phyloP scores from a whole-genome alignment of 53 echinoderm and acorn worm species.

The Echinometra lucunter region DNA sequence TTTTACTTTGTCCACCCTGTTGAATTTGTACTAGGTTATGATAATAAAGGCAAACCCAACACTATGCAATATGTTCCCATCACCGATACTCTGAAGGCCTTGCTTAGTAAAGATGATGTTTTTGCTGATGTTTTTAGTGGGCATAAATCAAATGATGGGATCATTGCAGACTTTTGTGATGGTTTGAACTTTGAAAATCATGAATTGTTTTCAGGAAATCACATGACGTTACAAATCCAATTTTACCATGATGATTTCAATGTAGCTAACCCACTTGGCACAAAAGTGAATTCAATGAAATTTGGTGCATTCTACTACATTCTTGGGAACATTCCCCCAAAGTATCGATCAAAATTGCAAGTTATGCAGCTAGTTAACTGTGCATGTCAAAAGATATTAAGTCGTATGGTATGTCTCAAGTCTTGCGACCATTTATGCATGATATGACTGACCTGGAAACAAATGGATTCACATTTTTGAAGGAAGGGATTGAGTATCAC shows the following conservation, averaged over 20 bases:
- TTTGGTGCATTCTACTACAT: conserved; percentile 77
- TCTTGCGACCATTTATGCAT: conserved; percentile 64
- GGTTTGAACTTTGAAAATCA: conserved; percentile 65
- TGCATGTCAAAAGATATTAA: conserved; percentile 68
- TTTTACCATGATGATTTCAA: conserved; percentile 75
- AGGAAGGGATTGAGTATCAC: conserved; percentile 58
- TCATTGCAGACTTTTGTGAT: conserved; percentile 74
- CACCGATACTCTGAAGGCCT: conserved; percentile 68
- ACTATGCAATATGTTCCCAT: conserved; percentile 76
- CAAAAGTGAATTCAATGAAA: conserved; percentile 73
- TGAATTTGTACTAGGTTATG: conserved; percentile 76
- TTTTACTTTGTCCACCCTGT: conserved; percentile 77
- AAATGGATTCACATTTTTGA: conserved; percentile 59
- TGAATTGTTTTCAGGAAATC: conserved; percentile 67
- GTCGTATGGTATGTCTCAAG: conserved; percentile 66
- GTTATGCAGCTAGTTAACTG: conserved; percentile 77
- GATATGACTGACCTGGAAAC: conserved; percentile 74
- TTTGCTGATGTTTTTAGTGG: conserved; percentile 75
- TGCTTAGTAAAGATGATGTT: conserved; percentile 77
- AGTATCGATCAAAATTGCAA: too few species aligned
- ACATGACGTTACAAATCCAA: conserved; percentile 67
- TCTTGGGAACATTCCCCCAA: conserved; percentile 77
- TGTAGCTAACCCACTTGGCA: conserved; percentile 76
- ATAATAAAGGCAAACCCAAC: conserved; percentile 76
- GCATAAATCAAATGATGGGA: conserved; percentile 70